These are phyloP conservation scores for Amphimallon solstitiale DNA, from an alignment of 2,888 invertebrate species.

Conservation along the genomic window DNA sequence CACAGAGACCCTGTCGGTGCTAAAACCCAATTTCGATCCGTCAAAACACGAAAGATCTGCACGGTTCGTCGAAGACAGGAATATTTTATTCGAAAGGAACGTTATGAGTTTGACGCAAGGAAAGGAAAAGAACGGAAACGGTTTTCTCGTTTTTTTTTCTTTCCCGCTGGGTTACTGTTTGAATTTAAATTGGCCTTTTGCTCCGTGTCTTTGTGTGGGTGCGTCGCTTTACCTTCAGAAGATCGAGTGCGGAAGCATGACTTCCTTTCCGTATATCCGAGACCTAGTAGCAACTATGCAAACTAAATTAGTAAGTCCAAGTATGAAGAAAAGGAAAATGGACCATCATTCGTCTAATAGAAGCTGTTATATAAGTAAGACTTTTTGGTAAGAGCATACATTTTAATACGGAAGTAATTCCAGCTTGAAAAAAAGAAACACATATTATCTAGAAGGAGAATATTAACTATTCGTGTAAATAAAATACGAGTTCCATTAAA, in stretches of 20 bases:
- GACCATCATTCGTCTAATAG: neutral
- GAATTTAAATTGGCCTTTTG: constrained; percentile 32
- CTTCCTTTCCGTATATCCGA: constrained; percentile 2
- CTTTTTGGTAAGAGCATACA: no score
- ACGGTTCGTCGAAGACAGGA: constrained; percentile 9
- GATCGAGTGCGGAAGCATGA: constrained; percentile 5
- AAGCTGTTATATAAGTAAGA: no score
- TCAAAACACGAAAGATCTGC: constrained; percentile 23
- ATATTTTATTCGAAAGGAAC: constrained; percentile 17
- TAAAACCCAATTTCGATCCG: constrained; percentile 28
- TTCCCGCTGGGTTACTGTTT: constrained; percentile 20
- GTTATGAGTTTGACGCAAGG: neutral
- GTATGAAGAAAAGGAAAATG: neutral
- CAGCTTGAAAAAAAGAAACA: no score
- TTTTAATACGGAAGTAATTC: no score
- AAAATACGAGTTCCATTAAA: no score
- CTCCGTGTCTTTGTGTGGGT: neutral
- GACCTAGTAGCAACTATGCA: constrained; percentile 7
- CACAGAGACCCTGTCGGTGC: neutral
- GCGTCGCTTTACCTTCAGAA: neutral
- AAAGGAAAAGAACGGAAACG: constrained; percentile 1
- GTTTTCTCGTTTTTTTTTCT: constrained; percentile 4
- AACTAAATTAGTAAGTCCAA: neutral
- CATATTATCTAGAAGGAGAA: no score
- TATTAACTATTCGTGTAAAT: no score